Evolutionary conservation across 2,113 vertebrate genomes (phyloP), one percentile per base, ranked within the genome.

Genomic region (Okapia johnstoni): DNA sequence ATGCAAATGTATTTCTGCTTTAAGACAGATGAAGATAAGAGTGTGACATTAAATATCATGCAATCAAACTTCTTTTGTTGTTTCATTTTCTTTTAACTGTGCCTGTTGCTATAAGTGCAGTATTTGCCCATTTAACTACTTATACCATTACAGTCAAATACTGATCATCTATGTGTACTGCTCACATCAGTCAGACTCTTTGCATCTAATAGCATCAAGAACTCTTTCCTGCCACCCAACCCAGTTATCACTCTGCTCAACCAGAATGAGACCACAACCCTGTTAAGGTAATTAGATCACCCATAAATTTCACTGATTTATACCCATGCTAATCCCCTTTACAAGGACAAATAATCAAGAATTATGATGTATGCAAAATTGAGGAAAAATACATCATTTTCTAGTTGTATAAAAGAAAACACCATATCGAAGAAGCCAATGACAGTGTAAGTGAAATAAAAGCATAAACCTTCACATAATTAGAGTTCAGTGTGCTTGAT

Each of bases 361-460:
- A 63, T 73, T 85, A 92, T 87, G 21, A 96, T 94, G 85, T 94
- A 97, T 96, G 96, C 86, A 84, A 94, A 98, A 98, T 80, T 95
- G 96, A 94, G 98, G 96, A 98, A 98, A 97, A 98, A 98, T 96
- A 70, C 80, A 76, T 85, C 66, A 97, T 98, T 98, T 97, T 96
- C 97, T 98, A 97, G 63, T 77, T 84, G 96, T 97, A 95, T 21
- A 98, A 97, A 97, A 98, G 97, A 50, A 97, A 97, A 97, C 57
- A 95, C 92, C 58, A 83, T 86, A 93, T 95, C 90, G 80, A 95
- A 90, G 91, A 98, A 98, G 90, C 97, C 94, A 96, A 94, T 91
- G 91, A 90, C 93, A 96, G 66, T 97, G 96, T 94, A 96, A 98
- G 85, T 97, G 98, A 98, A 98, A 98, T 92, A 96, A 98, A 98